phyloP scores from a whole-genome alignment of 2,113 vertebrate species.

The Misgurnus anguillicaudatus region DNA sequence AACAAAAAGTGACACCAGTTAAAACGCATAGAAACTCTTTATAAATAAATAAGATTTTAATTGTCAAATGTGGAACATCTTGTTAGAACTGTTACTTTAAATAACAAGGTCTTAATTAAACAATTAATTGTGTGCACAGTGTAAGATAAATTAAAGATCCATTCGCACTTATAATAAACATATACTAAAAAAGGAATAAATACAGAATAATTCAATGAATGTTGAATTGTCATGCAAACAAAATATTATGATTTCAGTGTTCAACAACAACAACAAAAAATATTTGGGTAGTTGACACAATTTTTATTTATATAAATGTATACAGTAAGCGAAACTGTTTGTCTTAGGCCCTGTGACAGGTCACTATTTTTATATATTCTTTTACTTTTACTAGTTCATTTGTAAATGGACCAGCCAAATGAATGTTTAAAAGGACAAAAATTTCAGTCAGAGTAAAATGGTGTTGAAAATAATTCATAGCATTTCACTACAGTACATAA shows the following conservation, averaged over 20 bases:
- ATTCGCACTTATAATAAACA: background rate
- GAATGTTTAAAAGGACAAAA: no score
- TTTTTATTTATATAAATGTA: background rate
- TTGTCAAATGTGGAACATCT: conserved; percentile 9
- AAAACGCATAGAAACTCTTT: background rate
- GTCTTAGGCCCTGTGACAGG: background rate
- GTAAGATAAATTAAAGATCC: background rate
- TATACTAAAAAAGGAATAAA: background rate
- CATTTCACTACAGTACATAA: background rate
- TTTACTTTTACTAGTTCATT: background rate
- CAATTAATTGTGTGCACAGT: background rate
- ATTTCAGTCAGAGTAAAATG: no score
- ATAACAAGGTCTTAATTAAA: conserved; percentile 4
- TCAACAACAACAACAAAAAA: background rate
- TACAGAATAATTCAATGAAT: background rate
- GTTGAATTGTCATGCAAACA: background rate
- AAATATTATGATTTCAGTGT: background rate
- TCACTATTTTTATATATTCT: background rate
- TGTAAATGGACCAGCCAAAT: no score
- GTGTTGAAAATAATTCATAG: no score
- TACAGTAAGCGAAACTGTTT: background rate
- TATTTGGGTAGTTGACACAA: background rate
- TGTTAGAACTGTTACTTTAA: conserved; percentile 4
- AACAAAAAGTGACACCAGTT: background rate
- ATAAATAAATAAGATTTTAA: conserved; percentile 16